Conservation (phyloP, 1,140 invertebrate species). For the Steinernema feltiae region DNA sequence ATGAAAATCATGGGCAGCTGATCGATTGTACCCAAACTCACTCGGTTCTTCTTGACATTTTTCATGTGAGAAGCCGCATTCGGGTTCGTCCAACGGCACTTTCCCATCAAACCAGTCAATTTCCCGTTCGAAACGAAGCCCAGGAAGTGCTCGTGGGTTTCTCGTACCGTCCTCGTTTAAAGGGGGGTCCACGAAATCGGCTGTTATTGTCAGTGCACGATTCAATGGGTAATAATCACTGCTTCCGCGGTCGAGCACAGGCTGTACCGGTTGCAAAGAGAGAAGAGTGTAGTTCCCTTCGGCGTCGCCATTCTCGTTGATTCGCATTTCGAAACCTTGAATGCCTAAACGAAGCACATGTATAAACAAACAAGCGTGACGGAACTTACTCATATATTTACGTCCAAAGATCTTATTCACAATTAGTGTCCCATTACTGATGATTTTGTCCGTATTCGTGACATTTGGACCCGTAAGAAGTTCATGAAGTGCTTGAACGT, state of each 20-base stretch:
- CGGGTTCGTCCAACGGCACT: conserved; percentile 80
- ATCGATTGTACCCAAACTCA: background rate
- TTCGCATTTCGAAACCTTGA: conserved; percentile 78
- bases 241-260: conserved; percentile 28
- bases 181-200: conserved; percentile 44
- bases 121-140: conserved; percentile 25
- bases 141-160: background rate
- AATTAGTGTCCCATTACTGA: conserved; percentile 69
- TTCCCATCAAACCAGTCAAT: conserved; percentile 77
- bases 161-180: conserved; percentile 6
- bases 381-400: conserved; percentile 70
- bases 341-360: conserved; percentile 71
- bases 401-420: conserved; percentile 67
- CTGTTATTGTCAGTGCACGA: conserved; percentile 59
- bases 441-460: conserved; percentile 60
- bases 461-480: conserved; percentile 67
- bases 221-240: conserved; percentile 47
- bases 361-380: too few species aligned
- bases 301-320: conserved; percentile 85
- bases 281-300: conserved; percentile 92
- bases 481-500: conserved; percentile 75
- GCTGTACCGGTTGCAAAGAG: conserved; percentile 64
- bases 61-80: conserved; percentile 79
- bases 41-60: conserved; percentile 61
- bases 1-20: too few species aligned